Percentiles rank a stretch among this genome's conserved stretches.
Conservation (phyloP, 1,140 invertebrate genomes). For the Papilio polytes region DNA sequence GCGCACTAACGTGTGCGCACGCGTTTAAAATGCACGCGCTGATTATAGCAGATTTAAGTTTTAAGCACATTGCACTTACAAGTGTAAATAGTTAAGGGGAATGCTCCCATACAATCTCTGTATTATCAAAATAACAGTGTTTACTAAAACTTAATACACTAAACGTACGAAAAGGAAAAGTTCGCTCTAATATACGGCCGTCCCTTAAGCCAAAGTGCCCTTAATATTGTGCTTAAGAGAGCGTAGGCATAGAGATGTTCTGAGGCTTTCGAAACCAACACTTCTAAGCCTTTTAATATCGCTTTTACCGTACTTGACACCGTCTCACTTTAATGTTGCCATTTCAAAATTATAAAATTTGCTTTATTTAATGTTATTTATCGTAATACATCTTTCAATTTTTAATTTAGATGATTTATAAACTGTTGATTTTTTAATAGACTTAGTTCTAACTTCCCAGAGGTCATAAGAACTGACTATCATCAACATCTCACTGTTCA, state of each 20-base stretch:
- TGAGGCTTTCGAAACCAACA: slow-evolving; percentile 79
- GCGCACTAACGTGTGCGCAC: not conserved
- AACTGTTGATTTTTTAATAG: not conserved
- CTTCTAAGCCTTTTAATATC: slow-evolving; percentile 82
- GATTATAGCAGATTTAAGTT: not conserved
- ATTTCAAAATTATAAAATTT: slow-evolving; percentile 64
- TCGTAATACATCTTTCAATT: not conserved
- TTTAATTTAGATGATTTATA: not conserved
- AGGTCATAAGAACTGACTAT: not conserved
- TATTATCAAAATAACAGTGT: no score
- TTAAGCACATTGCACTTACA: not conserved
- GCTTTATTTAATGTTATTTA: slow-evolving; percentile 1
- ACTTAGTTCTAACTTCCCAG: not conserved
- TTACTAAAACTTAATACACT: slow-evolving; percentile 48
- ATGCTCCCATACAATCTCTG: not conserved
- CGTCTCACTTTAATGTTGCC: slow-evolving; percentile 63
- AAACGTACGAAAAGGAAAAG: slow-evolving; percentile 63
- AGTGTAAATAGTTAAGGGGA: not conserved
- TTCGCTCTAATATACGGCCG: slow-evolving; percentile 73
- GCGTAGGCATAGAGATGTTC: slow-evolving; percentile 78
- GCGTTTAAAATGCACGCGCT: not conserved
- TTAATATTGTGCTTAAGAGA: slow-evolving; percentile 82
- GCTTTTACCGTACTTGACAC: slow-evolving; percentile 63
- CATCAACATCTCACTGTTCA: not conserved
- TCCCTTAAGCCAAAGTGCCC: slow-evolving; percentile 76